Conservation (phyloP, 2,797 vertebrate genomes). For the Lacerta viridis region DNA sequence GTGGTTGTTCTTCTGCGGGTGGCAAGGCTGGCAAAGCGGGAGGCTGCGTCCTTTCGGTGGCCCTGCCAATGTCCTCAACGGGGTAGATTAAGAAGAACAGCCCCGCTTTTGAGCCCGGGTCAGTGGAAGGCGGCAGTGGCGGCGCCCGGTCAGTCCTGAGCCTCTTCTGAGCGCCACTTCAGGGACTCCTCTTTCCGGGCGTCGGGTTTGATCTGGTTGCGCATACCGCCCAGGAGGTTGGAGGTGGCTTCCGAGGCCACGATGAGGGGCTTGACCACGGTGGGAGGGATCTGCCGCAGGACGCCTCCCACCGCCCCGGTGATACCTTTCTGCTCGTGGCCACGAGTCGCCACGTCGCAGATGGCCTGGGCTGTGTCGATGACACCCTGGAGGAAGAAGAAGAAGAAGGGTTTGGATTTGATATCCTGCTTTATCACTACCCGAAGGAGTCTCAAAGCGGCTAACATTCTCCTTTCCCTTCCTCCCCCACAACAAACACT, state of each 20-base stretch:
- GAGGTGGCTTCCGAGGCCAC: conserved; percentile 94
- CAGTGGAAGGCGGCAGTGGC: accelerated
- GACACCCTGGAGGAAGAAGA: conserved; percentile 82
- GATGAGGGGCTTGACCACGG: conserved; percentile 92
- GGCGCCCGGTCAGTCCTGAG: conserved; percentile 84
- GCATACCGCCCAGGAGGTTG: conserved; percentile 92
- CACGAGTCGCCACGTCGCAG: conserved; percentile 91
- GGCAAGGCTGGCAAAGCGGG: background rate
- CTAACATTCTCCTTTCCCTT: too few species aligned
- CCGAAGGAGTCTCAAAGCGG: too few species aligned
- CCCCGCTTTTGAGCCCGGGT: background rate
- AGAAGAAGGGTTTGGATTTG: background rate
- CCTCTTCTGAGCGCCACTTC: conserved; percentile 92
- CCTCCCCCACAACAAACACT: too few species aligned
- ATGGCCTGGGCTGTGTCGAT: conserved; percentile 93
- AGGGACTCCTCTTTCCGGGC: conserved; percentile 92
- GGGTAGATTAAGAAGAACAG: background rate
- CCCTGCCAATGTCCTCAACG: background rate
- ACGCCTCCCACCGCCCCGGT: conserved; percentile 93
- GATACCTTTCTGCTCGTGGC: conserved; percentile 93
- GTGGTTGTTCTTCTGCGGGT: background rate
- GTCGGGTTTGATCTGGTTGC: conserved; percentile 94
- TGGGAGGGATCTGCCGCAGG: conserved; percentile 93
- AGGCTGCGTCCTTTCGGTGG: too few species aligned
- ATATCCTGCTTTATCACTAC: too few species aligned